Conservation (phyloP, 53 echinoderm and acorn worm genomes). For the Astropecten irregularis region DNA sequence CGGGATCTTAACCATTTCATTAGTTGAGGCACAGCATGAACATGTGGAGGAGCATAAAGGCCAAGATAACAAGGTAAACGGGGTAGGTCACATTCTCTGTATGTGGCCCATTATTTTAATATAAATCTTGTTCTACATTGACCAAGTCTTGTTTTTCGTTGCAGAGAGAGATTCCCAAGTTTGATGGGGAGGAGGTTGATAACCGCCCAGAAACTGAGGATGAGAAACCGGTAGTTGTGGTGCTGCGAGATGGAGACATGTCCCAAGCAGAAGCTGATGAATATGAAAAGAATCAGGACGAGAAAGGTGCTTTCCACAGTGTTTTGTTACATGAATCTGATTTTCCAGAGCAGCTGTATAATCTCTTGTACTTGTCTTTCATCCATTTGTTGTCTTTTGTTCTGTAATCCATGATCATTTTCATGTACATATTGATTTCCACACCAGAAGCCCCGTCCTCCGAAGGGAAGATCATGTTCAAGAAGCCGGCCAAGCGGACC, state of each 20-base stretch:
- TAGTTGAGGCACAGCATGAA: too few species aligned
- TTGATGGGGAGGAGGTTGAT: constrained; percentile 71
- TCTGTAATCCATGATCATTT: too few species aligned
- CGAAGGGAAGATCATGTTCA: constrained; percentile 75
- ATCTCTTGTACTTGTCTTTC: not conserved
- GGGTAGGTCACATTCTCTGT: too few species aligned
- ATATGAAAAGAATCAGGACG: constrained; percentile 21
- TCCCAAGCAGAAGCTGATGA: constrained; percentile 79
- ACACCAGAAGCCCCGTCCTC: constrained; percentile 12
- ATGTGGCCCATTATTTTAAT: too few species aligned
- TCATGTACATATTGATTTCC: too few species aligned
- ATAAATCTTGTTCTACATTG: too few species aligned
- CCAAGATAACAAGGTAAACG: too few species aligned
- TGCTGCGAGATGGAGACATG: constrained; percentile 78
- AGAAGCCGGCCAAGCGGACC: constrained; percentile 84
- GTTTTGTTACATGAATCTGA: not conserved
- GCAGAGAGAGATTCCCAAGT: constrained; percentile 64
- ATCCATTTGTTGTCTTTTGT: not conserved
- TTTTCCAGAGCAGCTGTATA: too few species aligned
- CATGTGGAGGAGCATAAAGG: too few species aligned
- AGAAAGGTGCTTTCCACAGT: constrained; percentile 14
- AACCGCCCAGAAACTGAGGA: constrained; percentile 84
- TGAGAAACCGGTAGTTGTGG: constrained; percentile 92
- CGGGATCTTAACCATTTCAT: too few species aligned
- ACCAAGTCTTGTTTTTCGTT: too few species aligned